These are phyloP conservation scores for Calephelis perditalis DNA, from an alignment of 2,888 invertebrate genomes.

Conservation along the genomic window DNA sequence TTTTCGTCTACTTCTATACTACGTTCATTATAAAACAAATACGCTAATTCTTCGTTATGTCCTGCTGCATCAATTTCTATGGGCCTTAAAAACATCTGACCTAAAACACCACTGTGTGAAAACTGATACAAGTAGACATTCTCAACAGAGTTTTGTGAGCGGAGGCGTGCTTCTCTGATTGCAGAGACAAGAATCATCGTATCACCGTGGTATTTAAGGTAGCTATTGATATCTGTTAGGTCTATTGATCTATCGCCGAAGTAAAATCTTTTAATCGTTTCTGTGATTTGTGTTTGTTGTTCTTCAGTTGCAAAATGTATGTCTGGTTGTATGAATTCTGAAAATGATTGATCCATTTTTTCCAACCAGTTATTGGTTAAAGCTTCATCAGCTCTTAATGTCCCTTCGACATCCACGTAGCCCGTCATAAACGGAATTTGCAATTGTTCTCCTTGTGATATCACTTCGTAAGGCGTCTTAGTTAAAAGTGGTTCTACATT, in stretches of 20 bases:
- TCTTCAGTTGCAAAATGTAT: conserved; percentile 43
- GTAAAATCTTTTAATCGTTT: conserved; percentile 47
- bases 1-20: conserved; percentile 27
- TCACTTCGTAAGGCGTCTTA: conserved; percentile 49
- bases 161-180: conserved; percentile 49
- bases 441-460: conserved; percentile 43
- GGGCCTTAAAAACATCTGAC: conserved; percentile 46
- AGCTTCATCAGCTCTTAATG: conserved; percentile 52
- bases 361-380: conserved; percentile 48
- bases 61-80: conserved; percentile 44
- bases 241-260: conserved; percentile 41
- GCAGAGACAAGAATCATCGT: conserved; percentile 60
- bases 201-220: conserved; percentile 56
- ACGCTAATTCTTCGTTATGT: conserved; percentile 62
- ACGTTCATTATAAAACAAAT: conserved; percentile 44
- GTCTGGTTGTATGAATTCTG: conserved; percentile 56
- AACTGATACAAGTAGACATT: conserved; percentile 60
- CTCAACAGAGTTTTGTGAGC: conserved; percentile 36
- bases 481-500: conserved; percentile 44
- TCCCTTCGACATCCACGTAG: conserved; percentile 63
- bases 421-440: conserved; percentile 58
- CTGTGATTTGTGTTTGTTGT: conserved; percentile 36
- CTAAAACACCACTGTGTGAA: conserved; percentile 56
- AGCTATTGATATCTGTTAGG: conserved; percentile 37
- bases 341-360: conserved; percentile 52